Evolutionary conservation across 2,113 vertebrate species (phyloP).

Genomic region (Caloenas nicobarica): DNA sequence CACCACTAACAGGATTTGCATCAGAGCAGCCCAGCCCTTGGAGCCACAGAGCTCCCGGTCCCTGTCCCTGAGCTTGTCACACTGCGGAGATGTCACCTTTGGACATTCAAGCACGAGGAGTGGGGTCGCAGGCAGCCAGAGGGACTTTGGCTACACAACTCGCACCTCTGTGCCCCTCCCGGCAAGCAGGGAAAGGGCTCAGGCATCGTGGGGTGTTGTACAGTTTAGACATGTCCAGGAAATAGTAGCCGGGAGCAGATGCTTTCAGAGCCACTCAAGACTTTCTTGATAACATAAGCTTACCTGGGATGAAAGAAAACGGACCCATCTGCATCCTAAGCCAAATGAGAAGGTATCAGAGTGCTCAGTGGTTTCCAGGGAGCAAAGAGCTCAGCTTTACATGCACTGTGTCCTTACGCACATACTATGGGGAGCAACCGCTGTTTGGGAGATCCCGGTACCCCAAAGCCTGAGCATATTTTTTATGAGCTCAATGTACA

Average conservation of each 20-base stretch:
- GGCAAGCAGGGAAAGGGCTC: neutral
- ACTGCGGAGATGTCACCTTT: neutral
- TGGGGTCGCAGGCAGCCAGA: neutral
- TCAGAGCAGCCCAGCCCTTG: neutral
- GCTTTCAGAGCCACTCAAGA: conserved; percentile 12
- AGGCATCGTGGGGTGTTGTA: accelerated
- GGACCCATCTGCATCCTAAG: neutral
- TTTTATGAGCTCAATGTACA: neutral
- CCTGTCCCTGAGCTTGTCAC: neutral
- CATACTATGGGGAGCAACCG: neutral
- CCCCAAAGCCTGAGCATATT: neutral
- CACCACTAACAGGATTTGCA: conserved; percentile 31
- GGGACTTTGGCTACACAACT: neutral
- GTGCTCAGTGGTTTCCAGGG: neutral
- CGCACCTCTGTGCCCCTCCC: neutral
- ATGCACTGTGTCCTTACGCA: neutral
- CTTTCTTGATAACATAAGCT: neutral
- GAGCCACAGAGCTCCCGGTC: neutral
- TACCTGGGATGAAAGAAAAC: neutral
- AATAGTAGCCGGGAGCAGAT: conserved; percentile 16
- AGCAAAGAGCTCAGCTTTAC: neutral
- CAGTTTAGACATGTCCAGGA: conserved; percentile 29
- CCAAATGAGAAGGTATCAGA: neutral
- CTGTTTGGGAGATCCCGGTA: neutral
- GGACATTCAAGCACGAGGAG: neutral